Evolutionary conservation across 2,797 vertebrate species (phyloP), one percentile per base, ranked within the genome.

Genomic region (Sebastes aleutianus): DNA sequence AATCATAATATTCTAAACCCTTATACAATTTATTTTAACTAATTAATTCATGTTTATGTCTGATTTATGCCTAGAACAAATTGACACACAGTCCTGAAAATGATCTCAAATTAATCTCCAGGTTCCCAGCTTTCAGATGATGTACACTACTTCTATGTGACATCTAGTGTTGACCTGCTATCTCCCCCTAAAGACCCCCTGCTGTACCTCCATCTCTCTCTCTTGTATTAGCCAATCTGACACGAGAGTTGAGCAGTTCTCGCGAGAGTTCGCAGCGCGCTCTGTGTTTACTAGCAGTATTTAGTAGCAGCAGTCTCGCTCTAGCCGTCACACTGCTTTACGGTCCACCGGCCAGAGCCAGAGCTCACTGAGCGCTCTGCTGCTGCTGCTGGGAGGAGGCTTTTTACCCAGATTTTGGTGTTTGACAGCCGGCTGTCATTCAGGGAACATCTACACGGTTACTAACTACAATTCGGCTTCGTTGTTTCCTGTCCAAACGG

Each of bases 301-400:
- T 92, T 92, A 93, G 92, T 58, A 77, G 75, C 81, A 64, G 85
- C 87, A 82, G 85, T 87, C 90, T 80, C 86, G 85, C 84, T 68
- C 87, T 74, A 16, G 6, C 74, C 29, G 89, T 87, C 36, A 39
- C 86, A 83, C 81, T 80, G 79, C 70, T 47, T 29, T 4, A 27
- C 84, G 69, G 75, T 63, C 36, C 36, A 39, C 78, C 36, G 62
- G 61, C 70, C 8, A 14, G 54, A 50, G 31, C 24, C 77, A 74
- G 4, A 31, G 76, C 71, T 53, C 11, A 12, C 39, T 12, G 1
- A 18, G 39, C 34, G n/a, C 47, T 7, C 64, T 4, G 59, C 72
- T 66, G 50, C 50, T 66, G 50, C 50, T n/a, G 53, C 66, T 68
- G 58, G 71, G 61, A 86, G 85, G 79, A 85, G 71, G 61, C 72